Evolutionary conservation across 2,888 invertebrate genomes (phyloP), one percentile per base, ranked within the genome.

Genomic region (Diploptera punctata): DNA sequence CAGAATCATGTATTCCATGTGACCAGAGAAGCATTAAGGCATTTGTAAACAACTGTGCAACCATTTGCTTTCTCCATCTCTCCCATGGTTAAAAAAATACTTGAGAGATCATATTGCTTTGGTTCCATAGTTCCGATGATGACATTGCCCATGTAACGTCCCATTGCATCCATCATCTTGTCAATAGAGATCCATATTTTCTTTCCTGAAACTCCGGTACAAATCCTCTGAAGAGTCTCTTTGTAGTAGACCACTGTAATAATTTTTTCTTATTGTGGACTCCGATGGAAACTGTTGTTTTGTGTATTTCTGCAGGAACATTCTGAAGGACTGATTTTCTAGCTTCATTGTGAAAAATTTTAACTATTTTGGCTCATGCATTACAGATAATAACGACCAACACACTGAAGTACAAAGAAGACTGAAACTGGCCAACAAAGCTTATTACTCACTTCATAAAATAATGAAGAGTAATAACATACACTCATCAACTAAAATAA

Each of bases 31-130:
- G 60, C 26, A 60, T 24, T 10, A 60, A 16, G 29, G 2, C 0
- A 26, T 60, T 60, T 60, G 60, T 60, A 29, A 31, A 60, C 29
- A 29, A 60, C 60, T 60, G 60, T 29, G 60, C 29, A 60, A 29
- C 60, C 18, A 60, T 60, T 60, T 1, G 60, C 29, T 29, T 16
- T 60, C 1, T 60, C 60, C 29, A 60, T 7, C 60, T 60, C 60
- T 60, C 10, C 60, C 16, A 21, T 29, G 1, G 26, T 60, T 29
- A 29, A 29, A 60, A 60, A 29, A 60, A 60, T 29, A 29, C 16
- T 3, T 29, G 29, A 29, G 1, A 16, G 7, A 9, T 54, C 54
- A 54, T 1, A 2, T 60, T 24, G 13, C 29, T 10, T 29, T 60
- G 29, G 2, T 26, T 60, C 60, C 60, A 60, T 29, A 29, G 60